Evolutionary conservation across 2,113 vertebrate genomes (phyloP).

Genomic region (Zootoca vivipara): DNA sequence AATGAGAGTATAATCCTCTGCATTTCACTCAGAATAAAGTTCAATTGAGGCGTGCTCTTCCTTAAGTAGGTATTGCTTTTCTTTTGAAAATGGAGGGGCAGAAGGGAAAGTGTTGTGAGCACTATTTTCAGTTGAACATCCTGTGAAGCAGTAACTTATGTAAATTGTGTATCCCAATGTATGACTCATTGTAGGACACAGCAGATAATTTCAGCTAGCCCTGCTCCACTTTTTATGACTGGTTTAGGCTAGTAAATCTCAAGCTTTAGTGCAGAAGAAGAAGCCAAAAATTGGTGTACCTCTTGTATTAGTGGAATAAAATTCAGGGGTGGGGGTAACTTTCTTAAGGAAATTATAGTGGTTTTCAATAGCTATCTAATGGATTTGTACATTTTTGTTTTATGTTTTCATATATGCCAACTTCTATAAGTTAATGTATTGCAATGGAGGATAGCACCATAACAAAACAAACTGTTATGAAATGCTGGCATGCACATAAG

Average conservation of each 20-base stretch:
- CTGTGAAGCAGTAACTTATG: background rate
- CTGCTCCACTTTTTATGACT: background rate
- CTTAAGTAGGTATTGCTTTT: background rate
- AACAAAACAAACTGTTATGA: background rate
- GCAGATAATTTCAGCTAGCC: background rate
- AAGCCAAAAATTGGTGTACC: background rate
- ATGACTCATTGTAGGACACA: background rate
- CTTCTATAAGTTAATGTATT: background rate
- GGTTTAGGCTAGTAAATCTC: background rate
- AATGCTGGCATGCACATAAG: background rate
- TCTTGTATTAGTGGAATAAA: background rate
- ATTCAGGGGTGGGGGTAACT: background rate
- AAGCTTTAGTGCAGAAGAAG: background rate
- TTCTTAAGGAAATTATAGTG: background rate
- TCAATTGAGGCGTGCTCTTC: no score
- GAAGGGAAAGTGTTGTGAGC: background rate
- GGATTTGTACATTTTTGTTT: background rate
- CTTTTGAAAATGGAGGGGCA: background rate
- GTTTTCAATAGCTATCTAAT: background rate
- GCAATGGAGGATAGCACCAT: background rate
- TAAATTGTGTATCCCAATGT: background rate
- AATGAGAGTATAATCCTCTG: no score
- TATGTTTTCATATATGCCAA: background rate
- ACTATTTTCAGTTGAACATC: background rate
- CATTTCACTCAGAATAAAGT: no score